phyloP scores from a whole-genome alignment of 2,113 vertebrate species.

The Menidia beryllina region DNA sequence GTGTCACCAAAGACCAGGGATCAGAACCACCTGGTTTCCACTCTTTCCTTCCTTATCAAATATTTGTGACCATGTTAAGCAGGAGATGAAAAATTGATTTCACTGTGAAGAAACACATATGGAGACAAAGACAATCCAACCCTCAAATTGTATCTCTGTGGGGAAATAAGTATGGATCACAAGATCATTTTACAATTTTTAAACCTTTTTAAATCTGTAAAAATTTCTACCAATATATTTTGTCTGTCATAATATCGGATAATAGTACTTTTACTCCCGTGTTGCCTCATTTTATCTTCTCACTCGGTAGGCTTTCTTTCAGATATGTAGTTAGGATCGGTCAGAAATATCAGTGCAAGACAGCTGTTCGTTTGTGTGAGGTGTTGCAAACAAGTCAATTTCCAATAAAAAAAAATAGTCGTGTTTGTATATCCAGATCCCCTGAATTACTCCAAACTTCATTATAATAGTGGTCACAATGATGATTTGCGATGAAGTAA shows the following conservation, averaged over 20 bases:
- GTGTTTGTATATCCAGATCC: conserved; percentile 45
- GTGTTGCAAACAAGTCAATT: background rate
- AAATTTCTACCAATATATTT: background rate
- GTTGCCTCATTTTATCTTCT: background rate
- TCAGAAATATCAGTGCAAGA: background rate
- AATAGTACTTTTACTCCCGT: too few species aligned
- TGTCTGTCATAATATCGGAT: background rate
- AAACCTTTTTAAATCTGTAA: background rate
- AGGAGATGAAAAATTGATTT: too few species aligned
- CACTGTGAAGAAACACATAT: background rate
- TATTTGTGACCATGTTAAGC: background rate
- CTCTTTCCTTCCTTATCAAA: background rate
- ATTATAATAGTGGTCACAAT: conserved; percentile 65
- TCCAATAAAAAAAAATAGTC: conserved; percentile 24
- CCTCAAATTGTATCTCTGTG: background rate
- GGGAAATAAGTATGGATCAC: background rate
- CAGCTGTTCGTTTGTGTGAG: background rate
- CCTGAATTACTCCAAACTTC: conserved; percentile 43
- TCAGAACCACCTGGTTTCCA: too few species aligned
- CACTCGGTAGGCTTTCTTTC: too few species aligned
- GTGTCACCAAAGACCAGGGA: too few species aligned
- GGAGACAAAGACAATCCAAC: background rate
- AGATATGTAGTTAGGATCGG: background rate
- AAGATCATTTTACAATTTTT: background rate
- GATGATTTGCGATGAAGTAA: conserved; percentile 50